phyloP scores from a whole-genome alignment of 1,140 invertebrate genomes.

The Drosophila obscura region DNA sequence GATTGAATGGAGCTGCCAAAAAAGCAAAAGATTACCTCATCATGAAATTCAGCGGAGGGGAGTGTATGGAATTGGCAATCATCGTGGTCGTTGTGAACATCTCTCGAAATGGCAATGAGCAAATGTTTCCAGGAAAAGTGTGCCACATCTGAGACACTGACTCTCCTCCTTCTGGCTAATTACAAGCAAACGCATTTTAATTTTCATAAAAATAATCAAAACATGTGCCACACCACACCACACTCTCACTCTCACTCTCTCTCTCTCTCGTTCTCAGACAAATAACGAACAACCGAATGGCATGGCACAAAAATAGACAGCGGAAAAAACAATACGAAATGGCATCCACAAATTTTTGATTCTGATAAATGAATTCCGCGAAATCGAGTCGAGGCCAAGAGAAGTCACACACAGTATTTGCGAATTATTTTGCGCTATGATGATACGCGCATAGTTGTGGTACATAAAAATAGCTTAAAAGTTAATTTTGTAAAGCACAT shows the following conservation, averaged over 20 bases:
- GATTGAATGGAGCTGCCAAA: conserved; percentile 22
- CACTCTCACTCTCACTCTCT: conserved; percentile 13
- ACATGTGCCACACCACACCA: conserved; percentile 60
- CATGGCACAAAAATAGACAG: conserved; percentile 5
- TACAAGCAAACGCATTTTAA: conserved; percentile 81
- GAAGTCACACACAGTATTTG: conserved; percentile 30
- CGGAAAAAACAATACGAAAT: conserved; percentile 60
- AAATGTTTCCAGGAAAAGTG: conserved; percentile 70
- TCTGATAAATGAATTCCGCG: conserved; percentile 77
- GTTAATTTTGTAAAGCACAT: conserved; percentile 57
- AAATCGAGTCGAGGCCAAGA: conserved; percentile 57
- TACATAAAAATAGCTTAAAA: conserved; percentile 34
- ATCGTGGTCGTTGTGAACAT: conserved; percentile 22
- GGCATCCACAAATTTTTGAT: conserved; percentile 63
- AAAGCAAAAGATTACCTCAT: conserved; percentile 67
- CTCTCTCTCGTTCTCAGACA: conserved; percentile 26
- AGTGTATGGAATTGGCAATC: background rate
- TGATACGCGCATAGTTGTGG: conserved; percentile 5
- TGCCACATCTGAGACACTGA: conserved; percentile 39
- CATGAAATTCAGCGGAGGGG: conserved; percentile 9
- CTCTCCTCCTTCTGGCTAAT: conserved; percentile 42
- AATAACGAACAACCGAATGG: background rate
- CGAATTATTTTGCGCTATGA: conserved; percentile 32
- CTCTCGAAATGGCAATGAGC: conserved; percentile 74
- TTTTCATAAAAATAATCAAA: conserved; percentile 81